Base-by-base conservation (phyloP, 2,888 invertebrate species). In the Caenorhabditis plicata region DNA sequence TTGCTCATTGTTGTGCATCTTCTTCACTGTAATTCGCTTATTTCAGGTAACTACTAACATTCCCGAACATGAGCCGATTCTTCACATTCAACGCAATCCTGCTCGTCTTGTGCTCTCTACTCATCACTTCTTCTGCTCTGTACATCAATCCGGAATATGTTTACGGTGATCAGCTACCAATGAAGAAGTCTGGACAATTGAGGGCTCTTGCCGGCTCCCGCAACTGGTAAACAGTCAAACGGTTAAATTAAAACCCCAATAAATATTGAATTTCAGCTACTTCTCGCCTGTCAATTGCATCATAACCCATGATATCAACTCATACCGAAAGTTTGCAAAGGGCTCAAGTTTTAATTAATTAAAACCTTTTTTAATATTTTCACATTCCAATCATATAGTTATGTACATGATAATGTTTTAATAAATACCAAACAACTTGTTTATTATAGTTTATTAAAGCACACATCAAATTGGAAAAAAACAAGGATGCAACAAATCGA, bases 251-350 rank as follows among this genome's bases (percentile, higher is more conserved):
- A 27, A 9, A 9, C 8, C 8, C 9, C 33, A n/a, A 33, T 9
- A 9, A 7, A n/a, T 32, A n/a, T n/a, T n/a, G n/a, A n/a, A n/a
- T 46, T 46, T 8, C 39, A 47, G 47, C 20, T 62, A 52, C 52
- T 77, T 77, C 54, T 76, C 74, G 23, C 77, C 77, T 5, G 73
- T 77, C 56, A 75, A 75, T 45, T 77, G 77, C 62, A 75, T 77
- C 56, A 73, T 77, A 43, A 67, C 68, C 0, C 73, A 73, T 32
- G 75, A 74, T 44, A 58, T 68, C 41, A 60, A 63, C 49, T 72
- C 68, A 43, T 75, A 72, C 48, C 65, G 70, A 15, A 71, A 69
- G 51, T 50, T 70, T 32, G 72, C 73, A 15, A 50, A 54, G 32
- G 60, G 60, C 33, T 60, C 53, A 26, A 46, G 45, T 25, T 44